Evolutionary conservation across 1,140 invertebrate species (phyloP).

Genomic region (Calliopsis andreniformis): DNA sequence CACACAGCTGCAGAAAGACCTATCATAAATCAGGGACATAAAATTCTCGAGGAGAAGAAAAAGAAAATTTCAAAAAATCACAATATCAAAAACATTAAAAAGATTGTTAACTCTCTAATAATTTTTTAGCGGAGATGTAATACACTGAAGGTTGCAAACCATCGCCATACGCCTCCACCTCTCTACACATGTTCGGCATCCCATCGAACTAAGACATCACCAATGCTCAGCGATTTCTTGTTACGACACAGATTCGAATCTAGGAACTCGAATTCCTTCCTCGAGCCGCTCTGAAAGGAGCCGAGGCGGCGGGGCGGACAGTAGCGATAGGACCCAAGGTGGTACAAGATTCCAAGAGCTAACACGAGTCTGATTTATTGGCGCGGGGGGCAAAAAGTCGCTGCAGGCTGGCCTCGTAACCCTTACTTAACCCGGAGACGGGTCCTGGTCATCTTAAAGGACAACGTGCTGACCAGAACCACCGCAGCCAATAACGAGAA

Average conservation of each 20-base stretch:
- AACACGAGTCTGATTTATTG: constrained; percentile 59
- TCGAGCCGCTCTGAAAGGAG: background rate
- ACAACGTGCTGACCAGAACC: constrained; percentile 1
- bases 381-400: constrained; percentile 26
- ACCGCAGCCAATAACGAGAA: constrained; percentile 63
- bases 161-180: background rate
- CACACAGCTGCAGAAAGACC: too few relatives aligned
- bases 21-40: too few relatives aligned
- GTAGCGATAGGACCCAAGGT: background rate
- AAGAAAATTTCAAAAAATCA: too few relatives aligned
- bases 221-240: constrained; percentile 2
- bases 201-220: constrained; percentile 7
- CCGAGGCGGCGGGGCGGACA: background rate
- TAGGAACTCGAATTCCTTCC: background rate
- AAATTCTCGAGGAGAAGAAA: too few relatives aligned
- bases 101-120: too few relatives aligned
- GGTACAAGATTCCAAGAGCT: constrained; percentile 5
- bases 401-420: constrained; percentile 37
- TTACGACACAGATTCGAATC: constrained; percentile 6
- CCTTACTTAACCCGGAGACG: constrained; percentile 50
- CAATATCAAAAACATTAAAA: too few relatives aligned
- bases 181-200: background rate
- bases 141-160: background rate
- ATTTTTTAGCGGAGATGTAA: too few relatives aligned
- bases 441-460: background rate